phyloP scores from a whole-genome alignment of 2,113 vertebrate species.

The Dendropsophus ebraccatus region DNA sequence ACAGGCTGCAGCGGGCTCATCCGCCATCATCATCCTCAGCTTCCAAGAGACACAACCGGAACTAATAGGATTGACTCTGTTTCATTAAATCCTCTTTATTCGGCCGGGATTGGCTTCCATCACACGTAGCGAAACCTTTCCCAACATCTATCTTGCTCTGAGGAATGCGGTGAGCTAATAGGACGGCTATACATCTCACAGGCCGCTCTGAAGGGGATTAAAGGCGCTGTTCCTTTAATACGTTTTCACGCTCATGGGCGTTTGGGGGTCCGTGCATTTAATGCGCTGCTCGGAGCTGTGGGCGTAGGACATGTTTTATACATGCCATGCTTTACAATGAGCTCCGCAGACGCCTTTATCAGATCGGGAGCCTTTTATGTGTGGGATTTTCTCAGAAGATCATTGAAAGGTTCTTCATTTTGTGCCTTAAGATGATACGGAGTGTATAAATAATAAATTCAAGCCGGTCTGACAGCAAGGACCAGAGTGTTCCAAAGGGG shows the following conservation, averaged over 20 bases:
- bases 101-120: constrained; percentile 61
- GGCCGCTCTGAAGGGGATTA: constrained; percentile 49
- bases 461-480: background rate
- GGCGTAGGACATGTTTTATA: constrained; percentile 38
- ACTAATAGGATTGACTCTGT: constrained; percentile 66
- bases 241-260: constrained; percentile 41
- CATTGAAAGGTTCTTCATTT: constrained; percentile 2
- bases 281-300: constrained; percentile 3
- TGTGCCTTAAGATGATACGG: background rate
- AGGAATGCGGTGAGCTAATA: constrained; percentile 61
- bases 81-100: constrained; percentile 65
- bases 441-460: background rate
- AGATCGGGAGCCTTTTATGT: background rate
- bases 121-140: constrained; percentile 62
- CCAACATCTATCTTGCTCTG: constrained; percentile 64
- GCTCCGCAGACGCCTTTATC: background rate
- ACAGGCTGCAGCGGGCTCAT: background rate
- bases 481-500: background rate
- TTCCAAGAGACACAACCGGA: constrained; percentile 56
- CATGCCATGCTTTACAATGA: constrained; percentile 42
- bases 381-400: constrained; percentile 30
- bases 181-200: constrained; percentile 17
- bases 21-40: constrained; percentile 7
- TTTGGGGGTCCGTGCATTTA: constrained; percentile 37
- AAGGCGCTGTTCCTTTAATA: constrained; percentile 19